Conservation (phyloP, 2,888 invertebrate species). For the Adelognathus sp. region DNA sequence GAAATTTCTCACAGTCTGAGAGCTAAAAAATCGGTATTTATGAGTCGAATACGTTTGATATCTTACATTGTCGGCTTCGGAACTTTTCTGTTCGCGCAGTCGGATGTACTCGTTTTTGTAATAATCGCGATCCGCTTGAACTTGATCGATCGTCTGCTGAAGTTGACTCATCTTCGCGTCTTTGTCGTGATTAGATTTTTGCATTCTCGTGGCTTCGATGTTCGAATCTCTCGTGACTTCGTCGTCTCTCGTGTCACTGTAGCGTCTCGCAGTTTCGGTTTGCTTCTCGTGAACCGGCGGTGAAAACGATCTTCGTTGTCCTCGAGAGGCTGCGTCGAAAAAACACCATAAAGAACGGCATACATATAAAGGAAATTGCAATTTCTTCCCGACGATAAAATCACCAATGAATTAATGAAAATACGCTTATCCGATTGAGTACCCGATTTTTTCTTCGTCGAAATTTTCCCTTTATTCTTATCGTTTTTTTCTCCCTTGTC, state of each 20-base stretch:
- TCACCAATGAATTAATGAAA: conserved; percentile 8
- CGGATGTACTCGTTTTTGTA: conserved; percentile 82
- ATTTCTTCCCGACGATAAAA: too few species aligned
- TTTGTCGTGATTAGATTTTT: conserved; percentile 61
- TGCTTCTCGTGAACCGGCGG: conserved; percentile 53
- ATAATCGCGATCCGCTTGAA: conserved; percentile 82
- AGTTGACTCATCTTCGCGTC: conserved; percentile 65
- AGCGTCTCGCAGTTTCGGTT: conserved; percentile 32
- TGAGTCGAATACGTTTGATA: neutral
- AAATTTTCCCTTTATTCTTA: conserved; percentile 65
- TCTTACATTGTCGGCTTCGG: conserved; percentile 76
- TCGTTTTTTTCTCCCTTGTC: conserved; percentile 68
- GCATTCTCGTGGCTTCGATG: conserved; percentile 18
- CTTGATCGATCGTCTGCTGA: conserved; percentile 73
- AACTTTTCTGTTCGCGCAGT: conserved; percentile 77
- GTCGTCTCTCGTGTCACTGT: conserved; percentile 32
- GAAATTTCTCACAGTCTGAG: too few species aligned
- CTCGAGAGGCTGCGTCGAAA: conserved; percentile 45
- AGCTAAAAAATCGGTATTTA: too few species aligned
- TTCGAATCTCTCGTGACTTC: conserved; percentile 61
- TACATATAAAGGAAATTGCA: too few species aligned
- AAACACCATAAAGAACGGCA: neutral
- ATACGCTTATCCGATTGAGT: conserved; percentile 36
- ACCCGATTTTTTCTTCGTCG: conserved; percentile 62
- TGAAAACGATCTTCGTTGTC: conserved; percentile 52